A percentile compares a stretch with the other conserved stretches of the same genome.
phyloP scores from a whole-genome alignment of 2,888 invertebrate genomes.

The Ornithoptera priamus region DNA sequence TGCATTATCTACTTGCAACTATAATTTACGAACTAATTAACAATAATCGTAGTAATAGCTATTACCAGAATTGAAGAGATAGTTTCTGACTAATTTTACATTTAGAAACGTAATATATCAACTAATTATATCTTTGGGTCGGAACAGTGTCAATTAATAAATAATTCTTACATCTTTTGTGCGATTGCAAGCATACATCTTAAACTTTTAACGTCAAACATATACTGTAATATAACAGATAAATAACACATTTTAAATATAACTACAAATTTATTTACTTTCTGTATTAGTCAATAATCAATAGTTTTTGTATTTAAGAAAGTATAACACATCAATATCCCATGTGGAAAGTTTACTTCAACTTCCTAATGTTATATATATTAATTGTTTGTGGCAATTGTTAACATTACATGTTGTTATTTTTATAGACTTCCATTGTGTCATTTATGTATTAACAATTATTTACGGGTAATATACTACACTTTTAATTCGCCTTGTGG shows the following conservation, averaged over 20 bases:
- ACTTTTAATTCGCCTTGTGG: conserved; percentile 68
- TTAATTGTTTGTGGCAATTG: not conserved
- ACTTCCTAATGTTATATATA: not conserved
- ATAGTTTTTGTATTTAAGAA: not conserved
- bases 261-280: not conserved
- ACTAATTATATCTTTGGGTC: not conserved
- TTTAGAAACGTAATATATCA: not conserved
- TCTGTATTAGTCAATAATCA: not conserved
- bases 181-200: conserved; percentile 2
- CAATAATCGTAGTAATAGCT: conserved; percentile 12
- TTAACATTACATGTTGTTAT: not conserved
- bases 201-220: not conserved
- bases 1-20: conserved; percentile 4
- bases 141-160: not conserved
- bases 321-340: not conserved
- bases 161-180: not conserved
- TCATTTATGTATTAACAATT: not conserved
- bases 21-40: conserved; percentile 22
- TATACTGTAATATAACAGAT: not conserved
- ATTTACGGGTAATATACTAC: conserved; percentile 31
- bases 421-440: not conserved
- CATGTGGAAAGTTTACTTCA: not conserved
- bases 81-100: not conserved
- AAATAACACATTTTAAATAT: not conserved
- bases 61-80: conserved; percentile 2